Evolutionary conservation across 2,113 vertebrate species (phyloP), one percentile per base, ranked within the genome.

Genomic region (Rhynchomys soricoides): DNA sequence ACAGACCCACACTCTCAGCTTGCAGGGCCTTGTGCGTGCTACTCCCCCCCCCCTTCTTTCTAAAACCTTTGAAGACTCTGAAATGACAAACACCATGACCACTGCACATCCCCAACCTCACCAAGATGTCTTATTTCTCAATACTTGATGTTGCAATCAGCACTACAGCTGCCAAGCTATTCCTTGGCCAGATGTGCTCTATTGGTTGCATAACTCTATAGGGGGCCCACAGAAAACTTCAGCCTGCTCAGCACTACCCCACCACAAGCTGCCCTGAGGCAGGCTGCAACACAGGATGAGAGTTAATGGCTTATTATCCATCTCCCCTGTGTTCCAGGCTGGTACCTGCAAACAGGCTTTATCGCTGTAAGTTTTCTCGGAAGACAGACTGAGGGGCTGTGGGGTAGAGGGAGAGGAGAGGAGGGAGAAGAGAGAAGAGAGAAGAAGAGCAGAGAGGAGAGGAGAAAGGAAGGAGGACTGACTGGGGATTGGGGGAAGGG

Each of bases 101-200:
- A 89, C 55, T 48, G 45, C 37, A 71, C 78, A 96, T 43, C 74
- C 75, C 95, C 90, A 95, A 77, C 77, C 78, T 95, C 97, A 96
- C 83, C 91, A 93, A 89, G 86, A 96, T 89, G 95, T 96, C 97
- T 97, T 82, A 85, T 95, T 97, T 96, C 96, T 96, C 93, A 97
- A 97, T 45, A 94, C 87, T 78, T 70, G 90, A 83, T 97, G 96
- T 97, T 95, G 97, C 91, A 95, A 97, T 96, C 95, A 70, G 93
- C n/a, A n/a, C 79, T 75, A 43, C 12, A 50, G 94, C 94, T 96
- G 97, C 97, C 97, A 97, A 96, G 89, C 89, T 92, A 83, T 93
- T 94, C 86, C 78, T 66, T 93, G 89, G 93, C 97, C 97, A 97
- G 96, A 98, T 97, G 96, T 96, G 95, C 83, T 96, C 78, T 94